Evolutionary conservation across 2,113 vertebrate species (phyloP).

Genomic region (Podocnemis expansa): DNA sequence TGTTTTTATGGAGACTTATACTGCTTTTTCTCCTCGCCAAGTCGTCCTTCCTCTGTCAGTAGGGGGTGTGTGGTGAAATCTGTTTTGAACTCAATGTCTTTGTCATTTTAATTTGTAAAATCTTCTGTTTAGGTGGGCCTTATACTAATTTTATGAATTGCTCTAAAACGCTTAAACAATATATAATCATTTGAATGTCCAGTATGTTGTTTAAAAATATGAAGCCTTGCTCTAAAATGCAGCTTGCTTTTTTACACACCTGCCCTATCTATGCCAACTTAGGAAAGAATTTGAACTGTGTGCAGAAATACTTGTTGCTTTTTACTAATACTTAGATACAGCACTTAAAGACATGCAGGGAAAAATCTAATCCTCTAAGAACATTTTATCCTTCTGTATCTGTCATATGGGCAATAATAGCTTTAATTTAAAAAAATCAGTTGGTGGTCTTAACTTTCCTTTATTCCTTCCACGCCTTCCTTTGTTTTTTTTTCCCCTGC

Average conservation of each 20-base stretch:
- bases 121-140: neutral
- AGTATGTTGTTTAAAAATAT: rapidly evolving
- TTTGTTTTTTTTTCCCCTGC: neutral
- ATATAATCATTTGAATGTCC: neutral
- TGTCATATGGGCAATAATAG: neutral
- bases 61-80: neutral
- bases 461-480: neutral
- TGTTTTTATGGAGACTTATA: neutral
- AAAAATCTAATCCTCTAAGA: neutral
- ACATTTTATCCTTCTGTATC: neutral
- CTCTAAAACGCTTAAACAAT: neutral
- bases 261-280: rapidly evolving
- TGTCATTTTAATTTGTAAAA: neutral
- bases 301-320: neutral
- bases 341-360: neutral
- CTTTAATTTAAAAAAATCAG: neutral
- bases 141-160: rapidly evolving
- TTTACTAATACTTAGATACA: neutral
- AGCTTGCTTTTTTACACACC: neutral
- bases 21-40: neutral
- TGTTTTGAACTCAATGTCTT: neutral
- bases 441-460: neutral
- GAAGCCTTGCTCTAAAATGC: neutral
- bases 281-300: neutral
- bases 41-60: neutral